Evolutionary conservation across 2,888 invertebrate species (phyloP), one percentile per base, ranked within the genome.

Genomic region (Aspidiotus rigidus): DNA sequence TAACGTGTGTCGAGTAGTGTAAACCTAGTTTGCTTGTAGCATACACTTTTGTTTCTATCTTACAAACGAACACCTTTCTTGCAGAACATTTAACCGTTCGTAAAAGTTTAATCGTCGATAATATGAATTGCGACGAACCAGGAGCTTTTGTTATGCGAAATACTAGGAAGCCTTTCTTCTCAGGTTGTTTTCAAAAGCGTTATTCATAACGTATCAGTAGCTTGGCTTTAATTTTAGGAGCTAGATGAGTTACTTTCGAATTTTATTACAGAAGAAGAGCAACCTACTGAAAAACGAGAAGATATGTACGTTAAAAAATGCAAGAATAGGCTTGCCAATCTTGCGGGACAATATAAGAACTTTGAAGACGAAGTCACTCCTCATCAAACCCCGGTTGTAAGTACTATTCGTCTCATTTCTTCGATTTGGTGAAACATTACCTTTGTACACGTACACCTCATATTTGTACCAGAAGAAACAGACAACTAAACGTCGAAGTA

Each of bases 11-110:
- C 16, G 6, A 16, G 15, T 55, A 53, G 11, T 16, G 16, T 55
- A 7, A 16, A 17, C 15, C 1, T 15, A 9, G 56, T 55, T 55
- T 55, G 10, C 17, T n/a, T 16, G 15, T n/a, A 15, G 9, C 2
- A 15, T 55, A 9, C 9, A 55, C 9, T 13, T 55, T 55, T n/a
- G 8, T n/a, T 11, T 55, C 8, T 55, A 9, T 55, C 15, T 13
- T 53, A 55, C 15, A 16, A 16, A 9, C 17, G 17, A 53, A n/a
- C 53, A n/a, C 15, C 57, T 64, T 28, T 39, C 41, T 64, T 64
- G 40, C 57, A 64, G 64, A 64, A 64, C 64, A 64, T 64, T 64
- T 64, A 56, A 64, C 64, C 16, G 57, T 64, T 41, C 55, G 56
- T 39, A 64, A 64, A 56, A 57, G 64, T 64, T 28, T 28, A 28